Evolutionary conservation across 2,113 vertebrate genomes (phyloP), one percentile per base, ranked within the genome.

Genomic region (Bambusicola thoracicus): DNA sequence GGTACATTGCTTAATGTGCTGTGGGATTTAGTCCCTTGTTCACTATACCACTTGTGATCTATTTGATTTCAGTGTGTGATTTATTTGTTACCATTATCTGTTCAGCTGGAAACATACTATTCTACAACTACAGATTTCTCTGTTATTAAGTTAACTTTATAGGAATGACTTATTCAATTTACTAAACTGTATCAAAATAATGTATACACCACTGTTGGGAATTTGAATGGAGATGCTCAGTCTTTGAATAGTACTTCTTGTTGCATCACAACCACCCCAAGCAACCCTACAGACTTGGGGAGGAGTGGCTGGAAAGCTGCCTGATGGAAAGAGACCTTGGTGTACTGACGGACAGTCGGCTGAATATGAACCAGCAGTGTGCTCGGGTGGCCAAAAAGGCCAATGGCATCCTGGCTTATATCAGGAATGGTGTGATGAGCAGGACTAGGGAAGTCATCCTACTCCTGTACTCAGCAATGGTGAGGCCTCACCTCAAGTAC

Each of bases 51-150:
- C 10, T 73, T 13, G 0, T 73, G 27, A 90, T 92, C 81, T 94
- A 86, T 85, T 94, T 83, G 22, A 66, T 89, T 87, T 68, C 80
- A 38, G 13, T 58, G 11, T 12, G 9, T 87, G 59, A 78, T 30
- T 91, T 85, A 81, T 93, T 95, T 90, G 30, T 96, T 80, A 93
- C 63, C 59, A 89, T 95, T 96, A 94, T 92, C 86, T 88, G 4
- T 70, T 44, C 38, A 83, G 87, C 85, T 92, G 66, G 40, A 94
- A 92, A 91, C 91, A 90, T 32, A 13, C 55, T 83, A 34, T 11
- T 92, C 55, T 74, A 32, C 49, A 77, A 46, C 59, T 36, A 40
- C 49, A 92, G 61, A 76, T 91, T 76, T 90, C 80, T 88, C 62
- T 78, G 32, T 55, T 90, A 83, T 66, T 89, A 46, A 90, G 75